Percentiles rank a stretch among this genome's conserved stretches.
Evolutionary conservation across 2,797 vertebrate genomes (phyloP).

Genomic region (Phalanger gymnotis): DNA sequence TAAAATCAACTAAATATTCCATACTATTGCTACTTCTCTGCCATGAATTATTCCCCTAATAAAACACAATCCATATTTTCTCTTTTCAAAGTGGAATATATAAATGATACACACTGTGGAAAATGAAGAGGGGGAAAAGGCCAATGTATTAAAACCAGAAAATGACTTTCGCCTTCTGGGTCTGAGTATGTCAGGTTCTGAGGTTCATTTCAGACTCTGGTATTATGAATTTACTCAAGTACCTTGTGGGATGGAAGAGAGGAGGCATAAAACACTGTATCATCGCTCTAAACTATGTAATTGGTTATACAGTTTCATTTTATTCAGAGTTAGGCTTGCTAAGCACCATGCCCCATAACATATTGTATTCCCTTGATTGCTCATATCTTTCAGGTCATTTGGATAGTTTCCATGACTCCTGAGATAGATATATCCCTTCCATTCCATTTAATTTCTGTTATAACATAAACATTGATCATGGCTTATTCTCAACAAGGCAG

Average conservation of each 20-base stretch:
- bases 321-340: constrained; percentile 64
- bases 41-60: constrained; percentile 78
- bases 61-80: constrained; percentile 71
- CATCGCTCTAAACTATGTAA: constrained; percentile 76
- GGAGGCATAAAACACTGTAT: constrained; percentile 72
- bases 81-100: constrained; percentile 65
- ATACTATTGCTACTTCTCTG: constrained; percentile 44
- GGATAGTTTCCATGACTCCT: constrained; percentile 1
- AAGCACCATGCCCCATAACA: constrained; percentile 51
- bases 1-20: constrained; percentile 72
- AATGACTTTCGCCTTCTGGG: constrained; percentile 66
- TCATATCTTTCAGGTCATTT: neutral
- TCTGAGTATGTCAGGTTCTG: constrained; percentile 52
- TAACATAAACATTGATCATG: constrained; percentile 41
- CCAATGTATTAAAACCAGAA: constrained; percentile 45
- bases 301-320: constrained; percentile 71
- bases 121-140: constrained; percentile 32
- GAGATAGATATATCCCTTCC: constrained; percentile 16
- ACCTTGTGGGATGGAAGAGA: constrained; percentile 33
- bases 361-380: constrained; percentile 44
- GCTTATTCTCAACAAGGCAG: neutral
- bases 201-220: constrained; percentile 79
- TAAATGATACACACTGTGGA: constrained; percentile 72
- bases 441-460: constrained; percentile 39
- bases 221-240: constrained; percentile 69